Percentiles rank a stretch among this genome's conserved stretches.
phyloP scores from a whole-genome alignment of 2,888 invertebrate genomes.

The Cremastinae sp. region DNA sequence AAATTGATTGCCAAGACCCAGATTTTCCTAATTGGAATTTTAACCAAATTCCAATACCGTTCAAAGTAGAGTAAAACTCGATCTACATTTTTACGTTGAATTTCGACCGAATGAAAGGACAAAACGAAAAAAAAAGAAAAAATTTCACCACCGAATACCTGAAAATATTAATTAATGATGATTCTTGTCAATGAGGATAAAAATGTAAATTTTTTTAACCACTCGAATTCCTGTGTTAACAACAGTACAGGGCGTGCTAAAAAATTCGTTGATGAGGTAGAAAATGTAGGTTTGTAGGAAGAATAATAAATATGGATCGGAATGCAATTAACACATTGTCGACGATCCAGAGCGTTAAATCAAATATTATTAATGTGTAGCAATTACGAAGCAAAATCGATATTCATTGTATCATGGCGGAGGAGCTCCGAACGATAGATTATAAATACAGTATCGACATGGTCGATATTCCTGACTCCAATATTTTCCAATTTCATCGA shows the following conservation, averaged over 20 bases:
- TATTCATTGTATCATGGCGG: constrained; percentile 4
- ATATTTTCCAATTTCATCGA: constrained; percentile 14
- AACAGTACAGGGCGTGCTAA: neutral
- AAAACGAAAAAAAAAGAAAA: neutral
- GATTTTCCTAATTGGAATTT: constrained; percentile 43
- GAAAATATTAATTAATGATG: too few species aligned
- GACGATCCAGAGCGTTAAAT: constrained; percentile 5
- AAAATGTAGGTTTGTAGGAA: neutral
- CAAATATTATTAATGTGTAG: constrained; percentile 16
- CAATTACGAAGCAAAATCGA: constrained; percentile 13
- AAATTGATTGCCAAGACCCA: constrained; percentile 25
- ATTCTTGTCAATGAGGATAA: too few species aligned
- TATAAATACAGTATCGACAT: constrained; percentile 3
- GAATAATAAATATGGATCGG: constrained; percentile 8
- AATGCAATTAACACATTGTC: constrained; percentile 14
- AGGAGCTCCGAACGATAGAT: constrained; percentile 9
- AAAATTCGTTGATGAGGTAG: neutral
- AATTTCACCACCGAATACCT: too few species aligned
- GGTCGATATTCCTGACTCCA: constrained; percentile 14
- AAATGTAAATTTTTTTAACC: too few species aligned
- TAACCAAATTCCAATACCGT: constrained; percentile 17
- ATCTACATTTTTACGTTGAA: constrained; percentile 5
- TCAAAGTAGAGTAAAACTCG: constrained; percentile 18
- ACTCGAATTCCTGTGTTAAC: too few species aligned
- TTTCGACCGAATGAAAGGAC: neutral